Base-by-base conservation (phyloP, 2,797 vertebrate species). In the Cyprinella venusta region DNA sequence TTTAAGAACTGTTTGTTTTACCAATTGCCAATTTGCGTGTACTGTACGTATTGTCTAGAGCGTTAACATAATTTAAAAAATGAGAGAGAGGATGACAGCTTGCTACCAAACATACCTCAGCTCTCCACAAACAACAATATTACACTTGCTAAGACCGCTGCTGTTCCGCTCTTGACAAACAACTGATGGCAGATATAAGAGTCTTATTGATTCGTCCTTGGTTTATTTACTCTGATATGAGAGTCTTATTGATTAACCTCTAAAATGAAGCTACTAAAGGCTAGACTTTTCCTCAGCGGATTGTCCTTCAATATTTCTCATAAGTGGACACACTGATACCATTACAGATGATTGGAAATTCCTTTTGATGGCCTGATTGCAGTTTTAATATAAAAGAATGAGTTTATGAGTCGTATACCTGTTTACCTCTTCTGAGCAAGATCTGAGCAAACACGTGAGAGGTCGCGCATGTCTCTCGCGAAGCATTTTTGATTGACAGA, bases 201-300 rank as follows among this genome's bases (percentile, higher is more conserved):
- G 82, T 78, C 63, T 80, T 80, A 80, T 75, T 69, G 85, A 83
- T 79, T 74, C 24, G 30, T 52, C 63, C 85, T 75, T 1, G 30
- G 61, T 80, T 86, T 86, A 78, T 80, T 75, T 50, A 79, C 81
- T 61, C 61, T 52, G 76, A 80, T 83, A 75, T 74, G 76, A 79
- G 63, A 75, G 70, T 74, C 54, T 69, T 69, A 82, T 82, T 83
- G 59, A 82, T 82, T 79, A 83, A 79, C 63, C 68, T 82, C 69
- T 68, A 74, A 82, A 76, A 59, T 76, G 63, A 85, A 81, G 64
- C 71, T 64, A 71, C 75, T 83, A 78, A 78, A 83, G 30, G 82
- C 82, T 52, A 78, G 67, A 71, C 40, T 64, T 83, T 78, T 63
- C 21, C 82, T 78, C 40, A 9, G 67, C 2, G 30, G 30, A 78